Base-by-base conservation (phyloP, 2,113 vertebrate genomes). In the Stercorarius parasiticus region DNA sequence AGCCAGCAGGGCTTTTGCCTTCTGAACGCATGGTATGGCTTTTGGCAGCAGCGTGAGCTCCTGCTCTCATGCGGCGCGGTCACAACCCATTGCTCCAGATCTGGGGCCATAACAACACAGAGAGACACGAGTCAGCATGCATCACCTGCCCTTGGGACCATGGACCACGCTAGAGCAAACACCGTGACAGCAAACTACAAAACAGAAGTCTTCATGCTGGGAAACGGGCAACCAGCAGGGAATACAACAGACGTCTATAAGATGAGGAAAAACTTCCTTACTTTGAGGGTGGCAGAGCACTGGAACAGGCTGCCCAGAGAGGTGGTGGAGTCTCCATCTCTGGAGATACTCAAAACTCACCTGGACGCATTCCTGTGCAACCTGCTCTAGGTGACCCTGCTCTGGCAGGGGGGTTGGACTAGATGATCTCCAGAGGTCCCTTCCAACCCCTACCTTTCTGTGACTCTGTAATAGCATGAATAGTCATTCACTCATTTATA, bases 101-200 rank as follows among this genome's bases (percentile, higher is more conserved):
- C 6, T 47, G 62, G 15, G 30, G 23, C 47, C 30, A 3, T 7
- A 38, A 43, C 50, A 62, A 11, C 23, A 17, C 0, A 30, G 19
- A 42, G 40, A 84, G 38, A 59, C 4, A 3, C 1, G 4, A 30
- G 42, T 26, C 71, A n/a, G 36, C 11, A 38, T 52, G 47, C 88
- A 58, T 3, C 27, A 18, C 27, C 34, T 32, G 53, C 34, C 6
- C 25, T 61, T 0, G 2, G 42, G 45, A 56, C 34, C 50, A n/a
- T 0, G 1, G 36, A 36, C 45, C 36, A 42, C 0, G 1, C 42
- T 30, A 26, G 32, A 64, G 55, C 43, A 74, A 67, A 49, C 42
- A 50, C 29, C 1, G 0, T 42, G 14, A 32, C 14, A 53, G 47
- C 36, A n/a, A 62, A 47, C 34, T 23, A n/a, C 38, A 56, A 23